Evolutionary conservation across 2,888 invertebrate species (phyloP).

Genomic region (Catocala sponsa): DNA sequence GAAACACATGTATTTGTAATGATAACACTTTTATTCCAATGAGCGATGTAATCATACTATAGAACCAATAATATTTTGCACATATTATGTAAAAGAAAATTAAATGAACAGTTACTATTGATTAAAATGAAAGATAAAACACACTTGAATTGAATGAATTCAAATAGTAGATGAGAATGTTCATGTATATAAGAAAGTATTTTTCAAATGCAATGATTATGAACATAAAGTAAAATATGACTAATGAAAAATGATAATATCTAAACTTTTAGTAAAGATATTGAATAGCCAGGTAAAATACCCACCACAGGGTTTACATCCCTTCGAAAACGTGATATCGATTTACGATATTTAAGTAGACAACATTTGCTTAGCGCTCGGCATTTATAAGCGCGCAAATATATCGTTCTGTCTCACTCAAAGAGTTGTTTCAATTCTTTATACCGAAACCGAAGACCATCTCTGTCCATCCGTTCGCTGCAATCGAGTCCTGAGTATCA

Average conservation of each 20-base stretch:
- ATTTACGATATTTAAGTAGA: conserved; percentile 35
- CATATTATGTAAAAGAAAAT: conserved; percentile 31
- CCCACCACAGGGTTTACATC: conserved; percentile 31
- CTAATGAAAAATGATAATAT: conserved; percentile 47
- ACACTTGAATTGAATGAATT: conserved; percentile 27
- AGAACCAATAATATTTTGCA: conserved; percentile 36
- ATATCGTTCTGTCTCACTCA: conserved; percentile 50
- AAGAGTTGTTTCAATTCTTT: conserved; percentile 56
- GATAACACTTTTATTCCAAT: conserved; percentile 56
- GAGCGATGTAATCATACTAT: conserved; percentile 43
- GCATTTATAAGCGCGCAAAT: conserved; percentile 30
- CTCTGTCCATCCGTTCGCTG: conserved; percentile 60
- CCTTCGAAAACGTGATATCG: conserved; percentile 31
- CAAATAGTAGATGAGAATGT: conserved; percentile 21
- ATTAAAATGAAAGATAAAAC: conserved; percentile 32
- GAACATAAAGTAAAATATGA: conserved; percentile 28
- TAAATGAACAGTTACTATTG: conserved; percentile 42
- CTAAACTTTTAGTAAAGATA: conserved; percentile 41
- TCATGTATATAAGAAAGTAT: conserved; percentile 22
- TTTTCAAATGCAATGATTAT: conserved; percentile 29
- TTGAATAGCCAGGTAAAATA: conserved; percentile 29
- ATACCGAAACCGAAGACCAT: conserved; percentile 57
- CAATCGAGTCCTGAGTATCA: conserved; percentile 66
- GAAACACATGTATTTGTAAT: conserved; percentile 42
- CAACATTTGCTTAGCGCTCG: conserved; percentile 33